Evolutionary conservation across 92 coral and sea anemone species (phyloP).

Genomic region (Anthopleura xanthogrammica): DNA sequence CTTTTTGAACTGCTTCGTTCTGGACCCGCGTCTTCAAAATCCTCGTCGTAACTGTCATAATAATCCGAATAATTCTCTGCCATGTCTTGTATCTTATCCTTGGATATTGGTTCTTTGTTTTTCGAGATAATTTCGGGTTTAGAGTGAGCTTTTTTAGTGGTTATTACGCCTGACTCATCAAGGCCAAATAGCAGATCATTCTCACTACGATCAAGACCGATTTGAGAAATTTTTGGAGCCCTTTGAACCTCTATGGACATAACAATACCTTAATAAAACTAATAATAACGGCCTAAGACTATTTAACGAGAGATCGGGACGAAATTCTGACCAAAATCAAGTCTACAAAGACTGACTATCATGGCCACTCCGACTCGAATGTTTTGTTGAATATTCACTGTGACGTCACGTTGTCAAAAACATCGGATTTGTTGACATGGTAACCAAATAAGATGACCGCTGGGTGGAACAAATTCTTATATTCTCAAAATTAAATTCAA

Average conservation of each 20-base stretch:
- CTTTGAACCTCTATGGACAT: conserved; percentile 91
- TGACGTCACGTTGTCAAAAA: conserved; percentile 91
- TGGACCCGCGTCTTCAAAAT: conserved; percentile 78
- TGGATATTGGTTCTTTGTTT: conserved; percentile 43
- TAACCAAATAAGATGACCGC: conserved; percentile 41
- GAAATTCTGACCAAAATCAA: neutral
- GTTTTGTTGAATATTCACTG: conserved; percentile 34
- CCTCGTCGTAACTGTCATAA: conserved; percentile 94
- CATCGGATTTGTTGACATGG: conserved; percentile 66
- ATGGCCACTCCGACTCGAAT: conserved; percentile 50
- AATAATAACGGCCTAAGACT: neutral
- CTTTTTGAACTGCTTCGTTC: conserved; percentile 41
- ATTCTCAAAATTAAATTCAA: neutral
- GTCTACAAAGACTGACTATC: conserved; percentile 22
- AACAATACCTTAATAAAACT: conserved; percentile 56
- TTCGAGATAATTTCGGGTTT: conserved; percentile 28
- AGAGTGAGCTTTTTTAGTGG: conserved; percentile 54
- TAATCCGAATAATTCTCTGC: conserved; percentile 74
- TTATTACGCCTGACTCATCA: conserved; percentile 52
- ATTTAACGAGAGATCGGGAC: neutral
- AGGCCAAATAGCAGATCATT: conserved; percentile 40
- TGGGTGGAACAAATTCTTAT: neutral
- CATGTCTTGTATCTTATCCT: conserved; percentile 51
- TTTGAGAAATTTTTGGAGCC: conserved; percentile 54
- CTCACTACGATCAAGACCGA: conserved; percentile 58